Base-by-base conservation (phyloP, 1,140 invertebrate genomes). In the Rhagoletis pomonella region DNA sequence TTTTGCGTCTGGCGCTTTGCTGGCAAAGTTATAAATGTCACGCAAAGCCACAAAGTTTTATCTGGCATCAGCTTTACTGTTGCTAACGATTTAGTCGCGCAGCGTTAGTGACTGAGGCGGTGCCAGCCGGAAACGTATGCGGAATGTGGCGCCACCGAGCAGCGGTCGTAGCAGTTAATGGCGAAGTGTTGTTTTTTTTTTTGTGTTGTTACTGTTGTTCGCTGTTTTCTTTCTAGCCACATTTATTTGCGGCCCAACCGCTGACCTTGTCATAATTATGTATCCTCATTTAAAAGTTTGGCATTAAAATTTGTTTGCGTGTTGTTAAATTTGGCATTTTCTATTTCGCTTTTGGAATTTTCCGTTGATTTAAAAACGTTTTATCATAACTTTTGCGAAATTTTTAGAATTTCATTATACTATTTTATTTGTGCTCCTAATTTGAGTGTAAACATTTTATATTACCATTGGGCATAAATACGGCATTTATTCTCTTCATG, bases 211-310 rank as follows among this genome's bases (percentile, higher is more conserved):
- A 39, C 3, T 3, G 73, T 81, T 55, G 44, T 81, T 2, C 50
- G 64, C 60, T 19, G 29, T 67, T 67, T 19, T 14, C 3, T 12
- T 81, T 77, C 44, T n/a, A 9, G n/a, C 19, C n/a, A 42, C 47
- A 19, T 29, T 81, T 73, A 17, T 73, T 81, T 81, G 47, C n/a
- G n/a, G 73, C 47, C 47, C 73, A 81, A 19, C 12, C 47, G 47
- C 47, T 81, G 73, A 81, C 73, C 73, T 81, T 50, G 39, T 81
- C 9, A 81, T 81, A 81, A 81, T 81, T 50, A 81, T 81, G 73
- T 81, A 55, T 50, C 47, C 73, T 77, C 73, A 77, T 77, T 77
- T 77, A 77, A 77, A 77, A 77, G 73, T 77, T 55, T 77, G 50
- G 44, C 73, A 77, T 77, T 77, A 55, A 77, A 4, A 39, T 77